Evolutionary conservation across 2,888 invertebrate genomes (phyloP).

Genomic region (Pedicia rivosa): DNA sequence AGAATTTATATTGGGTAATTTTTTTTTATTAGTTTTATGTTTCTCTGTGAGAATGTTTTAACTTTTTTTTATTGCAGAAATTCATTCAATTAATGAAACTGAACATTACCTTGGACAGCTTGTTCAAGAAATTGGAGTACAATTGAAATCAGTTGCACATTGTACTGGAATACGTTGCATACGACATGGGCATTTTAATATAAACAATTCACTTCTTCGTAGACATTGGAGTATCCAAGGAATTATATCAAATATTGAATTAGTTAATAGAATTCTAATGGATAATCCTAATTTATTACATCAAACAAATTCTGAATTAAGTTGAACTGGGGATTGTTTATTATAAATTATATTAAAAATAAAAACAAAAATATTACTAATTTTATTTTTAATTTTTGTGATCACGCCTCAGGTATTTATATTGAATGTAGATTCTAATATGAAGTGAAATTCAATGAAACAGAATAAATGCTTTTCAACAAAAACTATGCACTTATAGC

Average conservation of each 20-base stretch:
- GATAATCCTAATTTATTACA: no score
- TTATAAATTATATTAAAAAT: no score
- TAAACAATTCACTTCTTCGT: conserved; percentile 57
- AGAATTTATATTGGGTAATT: conserved; percentile 48
- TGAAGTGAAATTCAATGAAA: no score
- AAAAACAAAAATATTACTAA: no score
- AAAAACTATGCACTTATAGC: no score
- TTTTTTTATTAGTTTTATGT: conserved; percentile 2
- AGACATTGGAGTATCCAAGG: conserved; percentile 67
- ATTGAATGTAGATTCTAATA: no score
- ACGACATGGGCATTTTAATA: conserved; percentile 63
- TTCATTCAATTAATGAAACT: conserved; percentile 75
- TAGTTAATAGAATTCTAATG: no score
- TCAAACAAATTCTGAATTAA: no score
- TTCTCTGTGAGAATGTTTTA: conserved; percentile 10
- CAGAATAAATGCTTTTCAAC: no score
- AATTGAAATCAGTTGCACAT: conserved; percentile 62
- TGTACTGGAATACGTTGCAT: conserved; percentile 67
- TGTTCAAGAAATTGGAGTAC: conserved; percentile 70
- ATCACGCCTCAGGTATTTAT: no score
- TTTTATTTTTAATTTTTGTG: no score
- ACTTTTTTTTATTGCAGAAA: conserved; percentile 41
- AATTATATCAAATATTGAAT: conserved; percentile 44
- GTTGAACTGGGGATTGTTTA: no score
- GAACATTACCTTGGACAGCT: conserved; percentile 59